phyloP scores from a whole-genome alignment of 2,113 vertebrate genomes.

The Ptyas mucosa region DNA sequence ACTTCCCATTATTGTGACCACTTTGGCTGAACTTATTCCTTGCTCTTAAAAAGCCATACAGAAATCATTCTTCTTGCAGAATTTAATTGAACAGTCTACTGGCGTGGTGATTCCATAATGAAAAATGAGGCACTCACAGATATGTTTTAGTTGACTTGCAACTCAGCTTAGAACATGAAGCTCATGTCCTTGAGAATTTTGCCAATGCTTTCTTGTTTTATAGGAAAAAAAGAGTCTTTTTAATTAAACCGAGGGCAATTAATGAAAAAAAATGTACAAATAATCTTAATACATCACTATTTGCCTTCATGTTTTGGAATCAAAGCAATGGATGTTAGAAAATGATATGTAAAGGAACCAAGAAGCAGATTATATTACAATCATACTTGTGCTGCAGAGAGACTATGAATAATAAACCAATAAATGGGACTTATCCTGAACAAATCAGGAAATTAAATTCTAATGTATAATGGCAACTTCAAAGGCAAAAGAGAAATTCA shows the following conservation, averaged over 20 bases:
- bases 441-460: background rate
- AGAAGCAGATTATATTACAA: background rate
- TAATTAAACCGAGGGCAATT: background rate
- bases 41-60: background rate
- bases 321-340: background rate
- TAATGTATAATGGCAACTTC: background rate
- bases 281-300: background rate
- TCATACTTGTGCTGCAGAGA: background rate
- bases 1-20: background rate
- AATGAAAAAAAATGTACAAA: background rate
- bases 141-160: background rate
- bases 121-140: background rate
- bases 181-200: background rate
- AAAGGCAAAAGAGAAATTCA: background rate
- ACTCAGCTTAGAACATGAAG: background rate
- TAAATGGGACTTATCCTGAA: background rate
- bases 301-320: background rate
- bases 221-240: background rate
- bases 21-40: background rate
- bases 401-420: background rate
- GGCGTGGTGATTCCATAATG: background rate
- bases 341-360: background rate
- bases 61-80: background rate
- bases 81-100: background rate
- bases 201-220: background rate